Evolutionary conservation across 1,140 invertebrate species (phyloP).

Genomic region (Hypothenemus hampei): DNA sequence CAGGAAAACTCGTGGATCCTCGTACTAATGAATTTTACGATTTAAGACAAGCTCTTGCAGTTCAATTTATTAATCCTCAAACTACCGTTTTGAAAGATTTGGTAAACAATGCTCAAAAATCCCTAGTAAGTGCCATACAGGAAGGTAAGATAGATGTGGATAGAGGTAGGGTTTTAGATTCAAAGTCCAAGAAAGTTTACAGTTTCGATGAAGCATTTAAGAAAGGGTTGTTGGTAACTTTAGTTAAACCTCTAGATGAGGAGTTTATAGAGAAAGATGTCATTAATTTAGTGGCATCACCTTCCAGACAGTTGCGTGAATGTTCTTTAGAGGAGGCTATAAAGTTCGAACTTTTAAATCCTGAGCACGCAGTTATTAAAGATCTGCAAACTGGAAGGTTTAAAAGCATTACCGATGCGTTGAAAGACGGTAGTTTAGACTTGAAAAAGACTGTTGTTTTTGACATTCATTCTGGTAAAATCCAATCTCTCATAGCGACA

Average conservation of each 20-base stretch:
- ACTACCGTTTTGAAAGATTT: conserved; percentile 74
- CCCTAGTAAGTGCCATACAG: conserved; percentile 68
- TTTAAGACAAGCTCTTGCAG: conserved; percentile 64
- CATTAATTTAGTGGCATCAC: conserved; percentile 43
- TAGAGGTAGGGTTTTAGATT: conserved; percentile 72
- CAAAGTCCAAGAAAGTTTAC: conserved; percentile 66
- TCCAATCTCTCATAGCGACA: conserved; percentile 61
- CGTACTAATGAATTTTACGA: conserved; percentile 63
- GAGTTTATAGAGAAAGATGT: conserved; percentile 30
- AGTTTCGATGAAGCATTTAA: conserved; percentile 70
- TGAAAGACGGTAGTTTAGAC: conserved; percentile 68
- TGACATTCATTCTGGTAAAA: conserved; percentile 59
- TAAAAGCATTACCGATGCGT: conserved; percentile 63
- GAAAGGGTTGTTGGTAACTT: conserved; percentile 65
- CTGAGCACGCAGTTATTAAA: conserved; percentile 68
- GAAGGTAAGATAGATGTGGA: conserved; percentile 72
- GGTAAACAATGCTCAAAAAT: conserved; percentile 65
- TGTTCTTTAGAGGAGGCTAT: conserved; percentile 77
- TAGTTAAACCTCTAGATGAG: conserved; percentile 62
- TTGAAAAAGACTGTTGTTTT: conserved; percentile 57
- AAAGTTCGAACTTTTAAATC: conserved; percentile 68
- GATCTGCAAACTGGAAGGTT: conserved; percentile 72
- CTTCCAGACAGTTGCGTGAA: conserved; percentile 52
- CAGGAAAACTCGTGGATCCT: conserved; percentile 75
- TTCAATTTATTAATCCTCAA: conserved; percentile 68